phyloP scores from a whole-genome alignment of 2,888 invertebrate genomes.

The Tachina fera region DNA sequence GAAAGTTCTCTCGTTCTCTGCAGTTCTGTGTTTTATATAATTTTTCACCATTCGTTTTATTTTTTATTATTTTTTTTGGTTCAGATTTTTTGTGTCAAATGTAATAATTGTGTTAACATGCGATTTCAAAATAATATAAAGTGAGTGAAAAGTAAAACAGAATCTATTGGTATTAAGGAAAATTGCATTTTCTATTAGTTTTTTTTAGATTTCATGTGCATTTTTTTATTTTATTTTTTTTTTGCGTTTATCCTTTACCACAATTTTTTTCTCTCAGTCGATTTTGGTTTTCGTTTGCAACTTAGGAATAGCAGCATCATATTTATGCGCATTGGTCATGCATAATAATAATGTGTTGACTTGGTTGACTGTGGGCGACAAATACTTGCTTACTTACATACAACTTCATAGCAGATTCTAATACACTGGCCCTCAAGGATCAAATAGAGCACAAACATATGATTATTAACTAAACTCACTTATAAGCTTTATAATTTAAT shows the following conservation, averaged over 20 bases:
- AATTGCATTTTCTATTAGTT: conserved; percentile 64
- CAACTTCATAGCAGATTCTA: conserved; percentile 1
- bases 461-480: conserved; percentile 68
- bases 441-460: conserved; percentile 70
- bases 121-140: conserved; percentile 70
- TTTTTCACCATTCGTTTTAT: neutral
- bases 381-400: conserved; percentile 4
- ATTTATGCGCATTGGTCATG: conserved; percentile 57
- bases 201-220: conserved; percentile 63
- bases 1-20: conserved; percentile 26
- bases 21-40: conserved; percentile 25
- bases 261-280: conserved; percentile 60
- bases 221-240: conserved; percentile 76
- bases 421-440: conserved; percentile 48
- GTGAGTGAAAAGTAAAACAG: conserved; percentile 51
- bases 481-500: conserved; percentile 65
- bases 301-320: conserved; percentile 51
- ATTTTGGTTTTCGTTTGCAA: conserved; percentile 44
- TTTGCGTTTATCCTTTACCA: conserved; percentile 74
- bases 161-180: conserved; percentile 49
- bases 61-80: neutral
- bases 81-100: conserved; percentile 70
- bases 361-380: conserved; percentile 49
- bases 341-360: conserved; percentile 69
- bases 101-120: conserved; percentile 71